Base-by-base conservation (phyloP, 2,888 invertebrate species). In the Selenia dentaria region DNA sequence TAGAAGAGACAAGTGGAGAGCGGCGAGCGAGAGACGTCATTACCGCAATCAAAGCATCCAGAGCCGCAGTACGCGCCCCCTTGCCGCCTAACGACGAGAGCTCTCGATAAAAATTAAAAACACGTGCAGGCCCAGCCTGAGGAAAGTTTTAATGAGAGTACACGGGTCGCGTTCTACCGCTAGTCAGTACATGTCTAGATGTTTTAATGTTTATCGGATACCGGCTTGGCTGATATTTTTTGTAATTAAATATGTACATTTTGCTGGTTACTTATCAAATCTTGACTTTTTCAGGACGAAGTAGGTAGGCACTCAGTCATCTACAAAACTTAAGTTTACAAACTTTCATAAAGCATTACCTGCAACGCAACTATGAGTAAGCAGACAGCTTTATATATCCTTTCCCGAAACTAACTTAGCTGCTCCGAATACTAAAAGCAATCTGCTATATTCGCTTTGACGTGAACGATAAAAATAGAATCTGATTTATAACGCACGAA, bases 31-130 rank as follows among this genome's bases (percentile, higher is more conserved):
- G 80, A 80, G 85, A 86, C 83, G 80, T 89, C 90, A 89, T 90
- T 90, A 90, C 86, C 84, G 86, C 89, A 90, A 89, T 90, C 90
- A 90, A 89, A 90, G 88, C 83, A 70, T 64, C 68, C 76, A 70
- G 74, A 75, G 75, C 82, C 80, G 74, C 79, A 75, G 76, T 70
- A 70, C 69, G 70, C 52, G 43, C 37, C 43, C 62, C 56, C 57
- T 31, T 33, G 65, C 59, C 75, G 69, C 73, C 81, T 84, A 85
- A 86, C 87, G 84, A 86, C 72, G 81, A 90, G 89, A 70, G 84
- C 88, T 89, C 89, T 90, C 90, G 89, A 90, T 90, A 90, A 89
- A 90, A 90, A 90, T 89, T 90, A 90, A 90, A 90, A 90, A 90
- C 90, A 90, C 88, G 89, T 89, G 89, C 89, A 85, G 79, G 79